A percentile compares a stretch with the other conserved stretches of the same genome.
Evolutionary conservation across 2,113 vertebrate genomes (phyloP).

Genomic region (Notarius lentiginosus): DNA sequence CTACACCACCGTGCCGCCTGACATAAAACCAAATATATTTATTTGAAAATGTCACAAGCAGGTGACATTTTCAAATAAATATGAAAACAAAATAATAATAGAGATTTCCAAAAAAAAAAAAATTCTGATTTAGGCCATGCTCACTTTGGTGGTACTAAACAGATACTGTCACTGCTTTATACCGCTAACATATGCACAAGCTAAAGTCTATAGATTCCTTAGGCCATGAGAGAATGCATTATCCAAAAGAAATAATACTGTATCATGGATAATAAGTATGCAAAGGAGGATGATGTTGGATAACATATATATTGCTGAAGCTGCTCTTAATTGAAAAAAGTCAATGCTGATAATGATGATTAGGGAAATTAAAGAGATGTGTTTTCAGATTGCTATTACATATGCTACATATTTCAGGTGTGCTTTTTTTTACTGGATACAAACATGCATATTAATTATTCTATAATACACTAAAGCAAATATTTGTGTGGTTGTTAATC

Average conservation of each 20-base stretch:
- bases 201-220: conserved; percentile 5
- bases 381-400: conserved; percentile 11
- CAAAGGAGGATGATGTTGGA: conserved; percentile 14
- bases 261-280: conserved; percentile 6
- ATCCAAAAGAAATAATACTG: not conserved
- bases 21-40: not conserved
- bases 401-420: not conserved
- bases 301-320: conserved; percentile 2
- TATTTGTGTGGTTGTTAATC: conserved; percentile 35
- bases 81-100: not conserved
- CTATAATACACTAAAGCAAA: conserved; percentile 30
- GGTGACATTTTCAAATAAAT: too few relatives aligned
- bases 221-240: not conserved
- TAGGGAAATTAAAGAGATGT: not conserved
- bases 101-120: not conserved
- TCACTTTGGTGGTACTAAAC: not conserved
- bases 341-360: conserved; percentile 18
- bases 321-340: conserved; percentile 13
- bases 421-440: not conserved
- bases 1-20: too few relatives aligned
- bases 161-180: not conserved
- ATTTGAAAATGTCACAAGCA: not conserved
- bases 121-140: not conserved
- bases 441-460: conserved; percentile 29
- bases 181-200: not conserved